phyloP scores from a whole-genome alignment of 2,113 vertebrate genomes.

The Brachyhypopomus occidentalis region DNA sequence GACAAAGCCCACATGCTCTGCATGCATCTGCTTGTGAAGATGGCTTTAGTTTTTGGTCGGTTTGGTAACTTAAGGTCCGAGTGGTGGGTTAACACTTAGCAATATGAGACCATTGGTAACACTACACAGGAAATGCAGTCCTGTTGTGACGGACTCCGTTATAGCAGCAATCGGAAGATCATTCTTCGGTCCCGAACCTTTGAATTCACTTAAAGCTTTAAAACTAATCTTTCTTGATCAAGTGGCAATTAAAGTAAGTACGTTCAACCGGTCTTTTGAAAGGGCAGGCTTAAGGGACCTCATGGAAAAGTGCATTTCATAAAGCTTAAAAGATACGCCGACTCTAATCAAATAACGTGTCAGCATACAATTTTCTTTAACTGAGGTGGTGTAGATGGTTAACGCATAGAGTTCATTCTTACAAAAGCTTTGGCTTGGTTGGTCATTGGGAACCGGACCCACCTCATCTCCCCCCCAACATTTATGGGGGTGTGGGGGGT shows the following conservation, averaged over 20 bases:
- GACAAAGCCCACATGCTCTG: slow-evolving; percentile 27
- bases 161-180: slow-evolving; percentile 50
- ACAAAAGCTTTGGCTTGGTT: slow-evolving; percentile 56
- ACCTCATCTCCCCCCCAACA: slow-evolving; percentile 3
- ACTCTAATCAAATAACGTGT: background rate
- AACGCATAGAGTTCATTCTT: slow-evolving; percentile 50
- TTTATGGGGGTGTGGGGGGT: background rate
- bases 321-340: slow-evolving; percentile 48
- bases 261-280: background rate
- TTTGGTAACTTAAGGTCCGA: slow-evolving; percentile 49
- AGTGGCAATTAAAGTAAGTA: background rate
- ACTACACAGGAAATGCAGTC: slow-evolving; percentile 39
- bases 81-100: slow-evolving; percentile 17
- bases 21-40: slow-evolving; percentile 62
- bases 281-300: slow-evolving; percentile 20
- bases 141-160: slow-evolving; percentile 28
- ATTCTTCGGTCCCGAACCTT: slow-evolving; percentile 3
- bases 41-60: slow-evolving; percentile 71
- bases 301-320: slow-evolving; percentile 56
- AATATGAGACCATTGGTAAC: slow-evolving; percentile 12
- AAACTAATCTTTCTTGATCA: background rate
- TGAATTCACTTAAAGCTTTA: slow-evolving; percentile 26
- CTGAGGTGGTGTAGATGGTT: background rate
- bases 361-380: background rate
- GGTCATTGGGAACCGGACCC: slow-evolving; percentile 40